A percentile compares a stretch with the other conserved stretches of the same genome.
Conservation (phyloP, 2,113 vertebrate genomes). For the Phylloscopus whistleri region DNA sequence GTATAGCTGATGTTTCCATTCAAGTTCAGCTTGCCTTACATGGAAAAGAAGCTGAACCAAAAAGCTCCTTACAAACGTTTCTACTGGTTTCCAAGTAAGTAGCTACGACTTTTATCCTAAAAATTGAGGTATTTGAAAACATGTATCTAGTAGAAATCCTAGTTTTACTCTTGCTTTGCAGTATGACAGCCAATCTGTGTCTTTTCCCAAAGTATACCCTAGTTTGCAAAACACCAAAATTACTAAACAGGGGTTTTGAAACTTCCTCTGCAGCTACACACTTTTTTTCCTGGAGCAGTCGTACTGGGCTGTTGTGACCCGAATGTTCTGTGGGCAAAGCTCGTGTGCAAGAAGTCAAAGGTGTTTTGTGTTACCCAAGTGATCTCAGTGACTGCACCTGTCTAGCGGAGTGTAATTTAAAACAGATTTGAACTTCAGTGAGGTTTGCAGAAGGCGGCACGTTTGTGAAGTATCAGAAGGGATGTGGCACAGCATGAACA, state of each 20-base stretch:
- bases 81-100: neutral
- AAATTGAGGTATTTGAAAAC: neutral
- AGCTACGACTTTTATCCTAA: neutral
- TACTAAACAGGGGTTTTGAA: slow-evolving; percentile 49
- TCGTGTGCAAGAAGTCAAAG: neutral
- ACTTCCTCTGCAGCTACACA: slow-evolving; percentile 8
- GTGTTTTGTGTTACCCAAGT: neutral
- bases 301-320: neutral
- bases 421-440: neutral
- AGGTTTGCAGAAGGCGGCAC: neutral
- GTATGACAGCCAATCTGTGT: neutral
- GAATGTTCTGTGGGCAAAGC: neutral
- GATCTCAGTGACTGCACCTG: neutral
- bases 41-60: neutral
- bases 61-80: neutral
- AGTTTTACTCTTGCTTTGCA: neutral
- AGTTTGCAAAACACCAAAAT: slow-evolving; percentile 28
- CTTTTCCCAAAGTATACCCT: neutral
- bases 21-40: neutral
- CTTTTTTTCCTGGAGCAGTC: neutral
- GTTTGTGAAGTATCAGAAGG: slow-evolving; percentile 16
- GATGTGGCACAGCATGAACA: slow-evolving; percentile 12
- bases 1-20: neutral
- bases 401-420: neutral
- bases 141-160: neutral